Evolutionary conservation across 2,888 invertebrate species (phyloP).

Genomic region (Mesochorus sp.): DNA sequence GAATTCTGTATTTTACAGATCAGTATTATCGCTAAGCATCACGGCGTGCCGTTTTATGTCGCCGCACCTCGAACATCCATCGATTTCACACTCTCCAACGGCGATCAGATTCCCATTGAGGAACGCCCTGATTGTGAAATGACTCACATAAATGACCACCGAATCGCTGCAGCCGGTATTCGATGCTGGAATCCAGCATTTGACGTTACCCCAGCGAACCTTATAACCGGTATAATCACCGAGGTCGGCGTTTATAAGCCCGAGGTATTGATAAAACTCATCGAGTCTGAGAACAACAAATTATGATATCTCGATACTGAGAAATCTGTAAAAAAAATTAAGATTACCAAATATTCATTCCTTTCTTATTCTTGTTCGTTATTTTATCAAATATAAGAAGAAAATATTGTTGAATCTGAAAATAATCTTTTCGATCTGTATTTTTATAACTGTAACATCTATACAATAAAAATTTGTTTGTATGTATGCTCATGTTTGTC

Average conservation of each 20-base stretch:
- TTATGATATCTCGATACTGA: too few species aligned
- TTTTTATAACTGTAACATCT: slow-evolving; percentile 63
- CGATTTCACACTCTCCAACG: slow-evolving; percentile 90
- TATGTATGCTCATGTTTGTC: too few species aligned
- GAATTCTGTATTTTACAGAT: slow-evolving; percentile 82
- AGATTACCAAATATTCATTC: background rate
- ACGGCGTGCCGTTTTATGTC: slow-evolving; percentile 96
- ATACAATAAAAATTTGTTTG: too few species aligned
- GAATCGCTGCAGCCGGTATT: slow-evolving; percentile 95
- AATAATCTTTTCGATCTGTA: slow-evolving; percentile 53
- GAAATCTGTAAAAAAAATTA: background rate
- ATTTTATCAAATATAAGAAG: too few species aligned
- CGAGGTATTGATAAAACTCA: slow-evolving; percentile 78
- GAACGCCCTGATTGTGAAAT: slow-evolving; percentile 96
- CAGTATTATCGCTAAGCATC: slow-evolving; percentile 95
- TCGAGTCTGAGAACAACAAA: slow-evolving; percentile 20
- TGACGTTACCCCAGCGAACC: slow-evolving; percentile 96
- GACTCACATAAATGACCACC: slow-evolving; percentile 93
- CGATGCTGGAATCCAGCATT: slow-evolving; percentile 99
- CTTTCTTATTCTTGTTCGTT: too few species aligned
- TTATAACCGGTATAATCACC: slow-evolving; percentile 97
- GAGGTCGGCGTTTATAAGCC: slow-evolving; percentile 94
- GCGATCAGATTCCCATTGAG: slow-evolving; percentile 95
- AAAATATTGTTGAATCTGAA: slow-evolving; percentile 34
- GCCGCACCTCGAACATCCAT: slow-evolving; percentile 97